Evolutionary conservation across 2,888 invertebrate species (phyloP).

Genomic region (Leistus spinibarbis): DNA sequence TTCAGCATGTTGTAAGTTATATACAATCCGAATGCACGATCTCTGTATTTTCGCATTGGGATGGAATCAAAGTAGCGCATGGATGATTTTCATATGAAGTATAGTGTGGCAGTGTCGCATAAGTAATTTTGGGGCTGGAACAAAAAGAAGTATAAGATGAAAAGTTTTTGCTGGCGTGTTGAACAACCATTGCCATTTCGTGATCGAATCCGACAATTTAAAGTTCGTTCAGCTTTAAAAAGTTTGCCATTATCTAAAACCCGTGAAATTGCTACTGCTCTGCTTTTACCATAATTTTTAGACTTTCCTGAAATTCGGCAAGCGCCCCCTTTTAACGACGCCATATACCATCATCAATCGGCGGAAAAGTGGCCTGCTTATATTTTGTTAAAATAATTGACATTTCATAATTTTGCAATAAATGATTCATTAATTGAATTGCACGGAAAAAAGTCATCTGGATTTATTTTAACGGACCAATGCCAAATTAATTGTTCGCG

Average conservation of each 20-base stretch:
- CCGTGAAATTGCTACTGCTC: slow-evolving; percentile 37
- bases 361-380: too few species aligned
- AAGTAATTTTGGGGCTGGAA: slow-evolving; percentile 15
- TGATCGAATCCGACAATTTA: slow-evolving; percentile 39
- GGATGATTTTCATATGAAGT: slow-evolving; percentile 7
- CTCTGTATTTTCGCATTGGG: background rate
- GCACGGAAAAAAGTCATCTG: too few species aligned
- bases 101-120: slow-evolving; percentile 4
- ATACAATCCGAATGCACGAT: background rate
- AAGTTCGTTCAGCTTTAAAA: slow-evolving; percentile 31
- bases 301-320: background rate
- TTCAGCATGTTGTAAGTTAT: background rate
- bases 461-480: too few species aligned
- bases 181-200: slow-evolving; percentile 30
- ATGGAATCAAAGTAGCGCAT: background rate
- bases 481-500: too few species aligned
- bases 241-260: slow-evolving; percentile 39
- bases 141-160: slow-evolving; percentile 10
- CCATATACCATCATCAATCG: background rate
- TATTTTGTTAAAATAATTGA: too few species aligned
- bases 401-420: too few species aligned
- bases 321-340: background rate
- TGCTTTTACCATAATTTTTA: slow-evolving; percentile 38
- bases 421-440: too few species aligned
- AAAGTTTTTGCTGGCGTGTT: slow-evolving; percentile 19